Conservation (phyloP, 1,140 invertebrate genomes). For the Drosophila repletoides region DNA sequence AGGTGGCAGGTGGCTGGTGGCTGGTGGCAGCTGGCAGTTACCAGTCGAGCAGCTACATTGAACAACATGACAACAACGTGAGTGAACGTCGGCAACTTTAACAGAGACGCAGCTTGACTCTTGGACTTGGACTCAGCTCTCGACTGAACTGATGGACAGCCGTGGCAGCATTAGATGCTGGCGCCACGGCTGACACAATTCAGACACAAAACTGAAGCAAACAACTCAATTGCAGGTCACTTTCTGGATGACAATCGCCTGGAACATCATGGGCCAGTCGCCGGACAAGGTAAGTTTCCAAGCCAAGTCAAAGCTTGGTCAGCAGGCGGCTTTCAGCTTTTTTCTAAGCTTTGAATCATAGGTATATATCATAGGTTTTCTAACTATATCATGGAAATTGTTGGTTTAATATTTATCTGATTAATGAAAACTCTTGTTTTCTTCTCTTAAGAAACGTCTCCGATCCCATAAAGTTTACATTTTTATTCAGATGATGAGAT, state of each 20-base stretch:
- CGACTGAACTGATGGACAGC: slow-evolving; percentile 57
- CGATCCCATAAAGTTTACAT: no score
- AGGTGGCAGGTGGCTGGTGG: slow-evolving; percentile 19
- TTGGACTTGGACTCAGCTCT: slow-evolving; percentile 21
- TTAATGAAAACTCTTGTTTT: no score
- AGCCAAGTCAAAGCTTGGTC: neutral
- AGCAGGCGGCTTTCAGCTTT: slow-evolving; percentile 8
- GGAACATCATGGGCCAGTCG: slow-evolving; percentile 72
- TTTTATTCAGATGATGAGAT: no score
- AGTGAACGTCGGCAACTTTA: slow-evolving; percentile 68
- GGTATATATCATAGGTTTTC: no score
- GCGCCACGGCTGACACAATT: slow-evolving; percentile 61
- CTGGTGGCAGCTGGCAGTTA: neutral
- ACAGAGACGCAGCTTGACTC: slow-evolving; percentile 23
- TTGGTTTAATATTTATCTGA: no score
- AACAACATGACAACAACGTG: slow-evolving; percentile 66
- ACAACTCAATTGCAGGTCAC: slow-evolving; percentile 81
- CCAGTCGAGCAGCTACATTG: slow-evolving; percentile 41
- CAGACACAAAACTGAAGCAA: slow-evolving; percentile 59
- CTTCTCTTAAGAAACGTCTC: no score
- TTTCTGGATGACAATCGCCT: slow-evolving; percentile 81
- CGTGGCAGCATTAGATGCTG: slow-evolving; percentile 70
- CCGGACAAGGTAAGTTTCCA: slow-evolving; percentile 66
- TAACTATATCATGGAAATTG: no score
- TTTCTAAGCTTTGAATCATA: no score